Evolutionary conservation across 1,140 invertebrate species (phyloP), one percentile per base, ranked within the genome.

Genomic region (Lepidurus packardi): DNA sequence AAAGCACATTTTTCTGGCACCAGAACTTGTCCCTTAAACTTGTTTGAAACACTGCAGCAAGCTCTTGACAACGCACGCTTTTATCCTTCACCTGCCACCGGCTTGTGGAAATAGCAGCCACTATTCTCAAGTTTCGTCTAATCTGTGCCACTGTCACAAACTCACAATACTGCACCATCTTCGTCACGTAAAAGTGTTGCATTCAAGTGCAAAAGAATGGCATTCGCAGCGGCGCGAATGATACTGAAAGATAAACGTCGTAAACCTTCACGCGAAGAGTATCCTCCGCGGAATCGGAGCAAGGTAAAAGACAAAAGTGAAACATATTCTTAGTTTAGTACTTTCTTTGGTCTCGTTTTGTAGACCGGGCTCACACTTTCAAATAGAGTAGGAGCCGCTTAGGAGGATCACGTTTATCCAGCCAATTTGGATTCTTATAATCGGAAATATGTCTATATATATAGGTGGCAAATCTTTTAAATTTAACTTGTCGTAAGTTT

Each of bases 181-280:
- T 65, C 53, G 53, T 65, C 53, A 65, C 53, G 53, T 65, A 21
- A 65, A 65, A 65, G 53, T 65, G 53, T 65, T 65, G 53, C 53
- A 13, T 65, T 65, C 53, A 65, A 65, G 53, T 65, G 53, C 53
- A 65, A 65, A 65, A 78, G 16, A 34, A 80, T 80, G 79, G 79
- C 79, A 44, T 80, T 80, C 73, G 79, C 79, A 8, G 79, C 79
- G 41, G 79, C 79, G 25, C 75, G 79, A 24, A 80, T 80, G 79
- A 80, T 80, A 16, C 43, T 80, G 41, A 80, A 80, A 75, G 79
- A 80, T 76, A 80, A 80, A 53, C 47, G 79, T 24, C 77, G 79
- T 73, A 80, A 80, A 77, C 75, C 79, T 9, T 80, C 79, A 21
- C 53, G 79, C 3, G 79, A 80, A 43, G 79, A 80, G 11, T 80